Percentiles rank a stretch among this genome's conserved stretches.
Evolutionary conservation across 2,888 invertebrate species (phyloP).

Genomic region (Plagodis dolabraria): DNA sequence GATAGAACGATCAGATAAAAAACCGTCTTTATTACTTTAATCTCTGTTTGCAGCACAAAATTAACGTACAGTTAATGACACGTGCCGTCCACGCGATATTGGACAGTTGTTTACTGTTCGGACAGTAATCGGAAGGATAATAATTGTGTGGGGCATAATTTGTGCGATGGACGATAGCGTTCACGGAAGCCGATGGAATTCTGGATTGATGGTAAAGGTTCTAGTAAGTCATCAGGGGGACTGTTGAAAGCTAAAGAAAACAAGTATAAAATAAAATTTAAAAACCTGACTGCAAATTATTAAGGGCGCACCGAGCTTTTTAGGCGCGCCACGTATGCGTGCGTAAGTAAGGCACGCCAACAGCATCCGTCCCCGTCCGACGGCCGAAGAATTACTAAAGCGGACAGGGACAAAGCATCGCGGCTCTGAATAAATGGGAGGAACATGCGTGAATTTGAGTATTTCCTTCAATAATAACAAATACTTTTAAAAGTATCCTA

Average conservation of each 20-base stretch:
- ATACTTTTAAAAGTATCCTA: too few relatives aligned
- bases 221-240: conserved; percentile 9
- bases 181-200: conserved; percentile 21
- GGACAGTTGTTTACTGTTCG: conserved; percentile 29
- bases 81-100: conserved; percentile 30
- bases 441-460: too few relatives aligned
- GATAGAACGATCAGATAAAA: conserved; percentile 39
- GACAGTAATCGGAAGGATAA: conserved; percentile 21
- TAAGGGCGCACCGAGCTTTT: too few relatives aligned
- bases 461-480: too few relatives aligned
- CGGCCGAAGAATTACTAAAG: too few relatives aligned
- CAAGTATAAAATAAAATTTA: too few relatives aligned
- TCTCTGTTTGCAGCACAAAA: conserved; percentile 58
- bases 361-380: too few relatives aligned
- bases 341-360: too few relatives aligned
- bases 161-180: conserved; percentile 19
- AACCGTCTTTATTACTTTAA: conserved; percentile 44
- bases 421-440: too few relatives aligned
- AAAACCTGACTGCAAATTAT: too few relatives aligned
- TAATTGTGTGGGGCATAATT: conserved; percentile 14
- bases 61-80: conserved; percentile 44
- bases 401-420: too few relatives aligned
- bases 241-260: not conserved
- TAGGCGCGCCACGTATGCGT: too few relatives aligned
- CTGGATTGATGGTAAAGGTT: conserved; percentile 8